Percentiles rank a stretch among this genome's conserved stretches.
Evolutionary conservation across 1,140 invertebrate genomes (phyloP).

Genomic region (Ceratina japonica): DNA sequence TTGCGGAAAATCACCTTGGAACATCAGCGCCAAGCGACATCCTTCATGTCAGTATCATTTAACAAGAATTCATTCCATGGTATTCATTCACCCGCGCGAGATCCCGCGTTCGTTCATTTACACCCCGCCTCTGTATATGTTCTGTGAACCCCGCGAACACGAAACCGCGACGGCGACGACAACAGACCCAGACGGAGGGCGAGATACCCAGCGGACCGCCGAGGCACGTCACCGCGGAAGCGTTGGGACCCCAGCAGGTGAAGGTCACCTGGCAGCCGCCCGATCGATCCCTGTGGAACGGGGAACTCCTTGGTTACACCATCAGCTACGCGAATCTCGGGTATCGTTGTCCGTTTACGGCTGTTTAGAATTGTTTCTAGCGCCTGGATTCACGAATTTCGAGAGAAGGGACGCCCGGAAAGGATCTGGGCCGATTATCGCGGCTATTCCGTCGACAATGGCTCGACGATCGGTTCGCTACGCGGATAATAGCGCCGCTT

Average conservation of each 20-base stretch:
- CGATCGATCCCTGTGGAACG: slow-evolving; percentile 81
- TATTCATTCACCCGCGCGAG: neutral
- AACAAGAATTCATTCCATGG: slow-evolving; percentile 50
- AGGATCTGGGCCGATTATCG: slow-evolving; percentile 15
- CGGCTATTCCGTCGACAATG: neutral
- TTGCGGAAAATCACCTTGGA: slow-evolving; percentile 84
- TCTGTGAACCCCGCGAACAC: neutral
- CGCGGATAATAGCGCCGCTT: slow-evolving; percentile 10
- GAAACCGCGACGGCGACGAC: neutral
- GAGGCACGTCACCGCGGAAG: slow-evolving; percentile 80
- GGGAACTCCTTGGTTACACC: slow-evolving; percentile 83
- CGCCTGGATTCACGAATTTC: slow-evolving; percentile 23
- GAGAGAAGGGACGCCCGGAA: neutral
- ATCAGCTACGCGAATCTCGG: slow-evolving; percentile 80
- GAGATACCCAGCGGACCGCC: slow-evolving; percentile 83
- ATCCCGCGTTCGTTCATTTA: neutral
- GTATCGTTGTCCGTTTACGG: slow-evolving; percentile 66
- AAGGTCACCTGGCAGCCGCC: slow-evolving; percentile 83
- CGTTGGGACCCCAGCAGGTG: slow-evolving; percentile 81
- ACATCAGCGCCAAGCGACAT: slow-evolving; percentile 83
- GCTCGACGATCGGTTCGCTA: slow-evolving; percentile 24
- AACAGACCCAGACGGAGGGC: slow-evolving; percentile 81
- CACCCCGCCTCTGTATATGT: neutral
- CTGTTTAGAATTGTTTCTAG: slow-evolving; percentile 51
- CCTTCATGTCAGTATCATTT: slow-evolving; percentile 79